A percentile compares a stretch with the other conserved stretches of the same genome.
Evolutionary conservation across 1,140 invertebrate species (phyloP).

Genomic region (Gerris buenoi): DNA sequence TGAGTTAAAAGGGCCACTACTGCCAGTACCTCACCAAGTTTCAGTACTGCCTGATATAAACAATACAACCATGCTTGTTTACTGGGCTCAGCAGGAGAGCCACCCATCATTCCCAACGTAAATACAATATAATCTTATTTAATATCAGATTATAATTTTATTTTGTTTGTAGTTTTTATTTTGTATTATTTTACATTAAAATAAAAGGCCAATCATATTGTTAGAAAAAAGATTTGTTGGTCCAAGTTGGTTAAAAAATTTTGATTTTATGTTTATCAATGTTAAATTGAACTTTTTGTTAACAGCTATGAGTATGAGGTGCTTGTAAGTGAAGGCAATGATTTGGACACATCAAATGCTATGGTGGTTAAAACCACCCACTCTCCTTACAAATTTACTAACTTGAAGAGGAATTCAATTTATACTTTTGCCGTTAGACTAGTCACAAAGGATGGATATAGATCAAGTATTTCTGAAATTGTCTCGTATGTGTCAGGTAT

Average conservation of each 20-base stretch:
- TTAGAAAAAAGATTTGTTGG: no score
- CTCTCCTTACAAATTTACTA: conserved; percentile 40
- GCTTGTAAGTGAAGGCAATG: conserved; percentile 39
- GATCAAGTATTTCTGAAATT: conserved; percentile 44
- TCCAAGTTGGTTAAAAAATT: no score
- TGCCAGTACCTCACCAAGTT: conserved; percentile 48
- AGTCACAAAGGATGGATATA: conserved; percentile 44
- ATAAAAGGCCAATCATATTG: no score
- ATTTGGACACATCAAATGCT: conserved; percentile 36
- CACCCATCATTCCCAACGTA: neutral
- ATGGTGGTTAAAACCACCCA: conserved; percentile 31
- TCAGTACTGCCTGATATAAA: conserved; percentile 26
- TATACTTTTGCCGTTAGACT: conserved; percentile 49
- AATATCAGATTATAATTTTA: no score
- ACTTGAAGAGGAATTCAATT: conserved; percentile 33
- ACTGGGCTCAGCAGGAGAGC: neutral
- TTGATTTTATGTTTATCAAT: no score
- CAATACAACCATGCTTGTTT: neutral
- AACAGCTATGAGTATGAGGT: conserved; percentile 47
- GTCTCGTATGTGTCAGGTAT: neutral
- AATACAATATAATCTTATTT: no score
- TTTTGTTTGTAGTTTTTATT: no score
- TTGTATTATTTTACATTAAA: no score
- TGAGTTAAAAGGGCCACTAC: conserved; percentile 27
- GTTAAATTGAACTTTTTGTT: no score